Base-by-base conservation (phyloP, 2,113 vertebrate genomes). In the Eurypyga helias region DNA sequence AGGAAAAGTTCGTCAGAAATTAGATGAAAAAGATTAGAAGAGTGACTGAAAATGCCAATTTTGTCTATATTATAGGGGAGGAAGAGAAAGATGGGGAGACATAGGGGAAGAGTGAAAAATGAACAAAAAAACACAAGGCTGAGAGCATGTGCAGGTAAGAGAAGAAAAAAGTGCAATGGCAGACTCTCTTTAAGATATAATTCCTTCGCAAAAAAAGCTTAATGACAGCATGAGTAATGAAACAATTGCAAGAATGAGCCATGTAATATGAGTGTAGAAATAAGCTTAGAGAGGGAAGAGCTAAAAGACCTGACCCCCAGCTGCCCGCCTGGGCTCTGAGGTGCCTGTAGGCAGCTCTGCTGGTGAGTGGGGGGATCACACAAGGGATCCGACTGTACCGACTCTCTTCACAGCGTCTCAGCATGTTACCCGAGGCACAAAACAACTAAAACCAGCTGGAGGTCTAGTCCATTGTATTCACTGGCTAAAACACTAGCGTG, bases 361-460 rank as follows among this genome's bases (percentile, higher is more conserved):
- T n/a, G 29, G 38, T 1, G 0, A 75, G 36, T 5, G 4, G 33
- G 36, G 45, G 29, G 34, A n/a, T 55, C 8, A 24, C 2, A 1
- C 1, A 13, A 67, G 46, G n/a, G 14, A 81, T 34, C 38, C 0
- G 1, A 2, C 18, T 52, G 51, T 34, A 58, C 25, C 2, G 1
- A 13, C 28, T 46, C 34, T 33, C 45, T 45, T 34, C n/a, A 23
- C 23, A 33, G n/a, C 43, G 43, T 2, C n/a, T 38, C 46, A 57
- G 11, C 8, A 9, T 9, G 19, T 62, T n/a, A 45, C 9, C 33
- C 3, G 6, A 45, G n/a, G 29, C 45, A 43, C 2, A 23, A 16
- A 48, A 18, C 1, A 1, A 45, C 60, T 38, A 46, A 46, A 70
- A 25, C 20, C 11, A 48, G 33, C 14, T 21, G 33, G 23, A 38